A percentile compares a stretch with the other conserved stretches of the same genome.
phyloP scores from a whole-genome alignment of 2,888 invertebrate genomes.

The Agrochola lota region DNA sequence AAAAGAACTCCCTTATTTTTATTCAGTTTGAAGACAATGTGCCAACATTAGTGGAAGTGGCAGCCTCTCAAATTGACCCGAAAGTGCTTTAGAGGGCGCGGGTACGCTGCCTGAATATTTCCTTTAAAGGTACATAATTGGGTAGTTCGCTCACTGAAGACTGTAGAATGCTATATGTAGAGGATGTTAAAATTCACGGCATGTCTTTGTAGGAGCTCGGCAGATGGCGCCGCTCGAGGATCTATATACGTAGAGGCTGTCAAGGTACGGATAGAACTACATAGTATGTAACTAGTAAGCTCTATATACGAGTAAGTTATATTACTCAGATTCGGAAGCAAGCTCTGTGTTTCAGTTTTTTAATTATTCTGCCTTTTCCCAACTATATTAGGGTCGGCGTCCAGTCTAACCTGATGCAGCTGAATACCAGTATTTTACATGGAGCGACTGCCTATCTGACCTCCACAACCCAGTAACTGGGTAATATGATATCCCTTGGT shows the following conservation, averaged over 20 bases:
- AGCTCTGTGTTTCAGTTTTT: not conserved
- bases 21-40: not conserved
- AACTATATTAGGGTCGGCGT: too few species aligned
- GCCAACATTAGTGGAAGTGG: slow-evolving; percentile 6
- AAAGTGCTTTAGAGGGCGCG: slow-evolving; percentile 22
- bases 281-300: not conserved
- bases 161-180: not conserved
- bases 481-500: too few species aligned
- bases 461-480: too few species aligned
- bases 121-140: slow-evolving; percentile 37
- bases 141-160: slow-evolving; percentile 9
- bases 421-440: too few species aligned
- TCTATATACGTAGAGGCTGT: not conserved
- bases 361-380: not conserved
- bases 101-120: slow-evolving; percentile 40
- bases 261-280: not conserved
- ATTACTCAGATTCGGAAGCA: not conserved
- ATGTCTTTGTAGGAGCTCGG: not conserved
- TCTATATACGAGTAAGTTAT: not conserved
- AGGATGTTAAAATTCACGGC: slow-evolving; percentile 19
- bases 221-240: slow-evolving; percentile 32
- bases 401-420: too few species aligned
- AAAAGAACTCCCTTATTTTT: not conserved
- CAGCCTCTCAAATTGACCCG: slow-evolving; percentile 6
- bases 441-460: too few species aligned